phyloP scores from a whole-genome alignment of 2,888 invertebrate species.

The Agapetus fuscipes region DNA sequence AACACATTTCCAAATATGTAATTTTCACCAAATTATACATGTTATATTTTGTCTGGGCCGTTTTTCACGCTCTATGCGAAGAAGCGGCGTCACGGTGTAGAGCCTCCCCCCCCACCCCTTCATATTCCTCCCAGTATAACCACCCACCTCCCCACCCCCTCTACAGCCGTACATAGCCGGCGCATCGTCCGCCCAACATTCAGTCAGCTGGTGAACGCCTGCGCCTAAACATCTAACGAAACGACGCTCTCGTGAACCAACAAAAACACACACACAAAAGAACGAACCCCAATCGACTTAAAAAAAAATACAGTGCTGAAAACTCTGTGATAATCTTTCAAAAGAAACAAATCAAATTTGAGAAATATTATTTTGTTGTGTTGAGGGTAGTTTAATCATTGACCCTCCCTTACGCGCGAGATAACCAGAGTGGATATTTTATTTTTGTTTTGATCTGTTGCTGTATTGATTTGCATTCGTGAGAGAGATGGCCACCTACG shows the following conservation, averaged over 20 bases:
- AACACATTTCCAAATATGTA: neutral
- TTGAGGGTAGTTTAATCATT: neutral
- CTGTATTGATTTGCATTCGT: neutral
- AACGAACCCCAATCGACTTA: neutral
- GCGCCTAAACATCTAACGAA: neutral
- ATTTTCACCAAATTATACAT: neutral
- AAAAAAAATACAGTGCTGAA: neutral
- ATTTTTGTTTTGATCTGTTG: slow-evolving; percentile 10
- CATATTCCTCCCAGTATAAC: too few species aligned
- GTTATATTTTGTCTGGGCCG: neutral
- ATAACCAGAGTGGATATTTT: neutral
- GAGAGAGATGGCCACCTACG: slow-evolving; percentile 77
- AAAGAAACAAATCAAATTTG: neutral
- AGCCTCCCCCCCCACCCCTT: neutral
- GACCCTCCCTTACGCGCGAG: neutral
- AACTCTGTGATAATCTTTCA: neutral
- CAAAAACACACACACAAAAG: neutral
- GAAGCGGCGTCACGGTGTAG: neutral
- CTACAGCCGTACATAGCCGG: slow-evolving; percentile 12
- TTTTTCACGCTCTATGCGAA: too few species aligned
- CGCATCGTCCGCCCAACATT: slow-evolving; percentile 34
- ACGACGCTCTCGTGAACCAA: neutral
- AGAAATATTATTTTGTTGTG: neutral
- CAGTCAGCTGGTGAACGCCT: slow-evolving; percentile 38
- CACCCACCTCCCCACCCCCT: slow-evolving; percentile 6